Evolutionary conservation across 2,888 invertebrate genomes (phyloP).

Genomic region (Melanostoma scalare): DNA sequence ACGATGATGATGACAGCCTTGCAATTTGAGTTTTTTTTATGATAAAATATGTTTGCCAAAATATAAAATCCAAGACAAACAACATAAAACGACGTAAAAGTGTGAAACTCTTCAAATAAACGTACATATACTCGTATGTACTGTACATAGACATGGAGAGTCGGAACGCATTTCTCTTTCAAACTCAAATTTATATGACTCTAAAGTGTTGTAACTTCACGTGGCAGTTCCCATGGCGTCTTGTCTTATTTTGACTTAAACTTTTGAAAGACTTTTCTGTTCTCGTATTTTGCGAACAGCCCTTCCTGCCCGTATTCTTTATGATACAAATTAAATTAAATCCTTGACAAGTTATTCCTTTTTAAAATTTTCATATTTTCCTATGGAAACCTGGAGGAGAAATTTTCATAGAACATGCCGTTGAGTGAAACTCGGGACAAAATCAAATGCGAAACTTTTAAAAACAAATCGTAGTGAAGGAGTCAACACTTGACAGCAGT

Average conservation of each 20-base stretch:
- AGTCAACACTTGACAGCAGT: no score
- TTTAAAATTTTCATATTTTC: conserved; percentile 5
- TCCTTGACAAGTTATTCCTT: conserved; percentile 6
- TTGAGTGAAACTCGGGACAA: no score
- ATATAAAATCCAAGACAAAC: neutral
- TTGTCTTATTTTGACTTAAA: neutral
- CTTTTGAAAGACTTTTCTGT: neutral
- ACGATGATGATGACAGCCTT: no score
- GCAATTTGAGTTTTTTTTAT: no score
- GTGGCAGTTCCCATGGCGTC: neutral
- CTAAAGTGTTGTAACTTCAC: neutral
- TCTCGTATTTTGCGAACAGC: neutral
- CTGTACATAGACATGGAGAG: no score
- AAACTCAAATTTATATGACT: no score
- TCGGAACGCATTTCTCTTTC: no score
- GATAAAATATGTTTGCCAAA: neutral
- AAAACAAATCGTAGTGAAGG: no score
- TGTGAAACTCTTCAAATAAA: neutral
- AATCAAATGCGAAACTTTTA: no score
- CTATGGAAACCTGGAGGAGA: neutral
- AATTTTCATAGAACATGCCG: no score
- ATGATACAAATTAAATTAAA: conserved; percentile 23
- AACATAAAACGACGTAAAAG: neutral
- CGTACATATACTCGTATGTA: neutral
- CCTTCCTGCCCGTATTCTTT: neutral